Base-by-base conservation (phyloP, 2,888 invertebrate species). In the Rhagonycha fulva region DNA sequence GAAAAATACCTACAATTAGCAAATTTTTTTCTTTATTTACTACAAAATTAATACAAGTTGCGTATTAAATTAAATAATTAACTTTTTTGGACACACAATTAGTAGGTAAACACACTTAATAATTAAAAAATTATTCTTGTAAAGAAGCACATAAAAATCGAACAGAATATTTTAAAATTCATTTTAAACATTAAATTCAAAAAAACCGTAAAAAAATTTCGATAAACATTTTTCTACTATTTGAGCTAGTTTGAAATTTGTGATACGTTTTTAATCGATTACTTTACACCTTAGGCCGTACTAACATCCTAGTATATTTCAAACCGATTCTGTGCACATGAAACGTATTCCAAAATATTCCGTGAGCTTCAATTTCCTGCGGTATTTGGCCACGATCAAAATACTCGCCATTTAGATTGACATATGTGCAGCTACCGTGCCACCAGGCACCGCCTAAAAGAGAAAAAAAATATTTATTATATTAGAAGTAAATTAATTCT, bases 271-370 rank as follows among this genome's bases (percentile, higher is more conserved):
- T 9, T 70, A 70, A n/a, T 77, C 72, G 3, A 77, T 9, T 72
- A n/a, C 74, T n/a, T 66, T 70, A 47, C 14, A 80, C 82, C 19
- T 83, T 85, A 0, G 93, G 93, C 63, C 93, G 88, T 71, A 94
- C 91, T 90, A 93, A 90, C 91, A 94, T 93, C 81, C 90, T 89
- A 0, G 92, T 90, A 76, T 90, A 89, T 69, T 89, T 88, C 19
- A 94, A 87, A 5, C 93, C 93, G 72, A 90, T 76, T 88, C 89
- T 0, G 92, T 19, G 1, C 90, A 0, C 93, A 93, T 79, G 90
- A 87, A 93, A 93, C 11, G 92, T 92, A 77, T 91, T 91, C 94
- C 94, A 94, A 82, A 92, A 94, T 82, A 93, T 91, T 1, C 93
- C 91, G 81, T 70, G 90, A 88, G 30, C 87, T 86, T 23, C 88